Base-by-base conservation (phyloP, 2,888 invertebrate species). In the Prenolepis imparis region DNA sequence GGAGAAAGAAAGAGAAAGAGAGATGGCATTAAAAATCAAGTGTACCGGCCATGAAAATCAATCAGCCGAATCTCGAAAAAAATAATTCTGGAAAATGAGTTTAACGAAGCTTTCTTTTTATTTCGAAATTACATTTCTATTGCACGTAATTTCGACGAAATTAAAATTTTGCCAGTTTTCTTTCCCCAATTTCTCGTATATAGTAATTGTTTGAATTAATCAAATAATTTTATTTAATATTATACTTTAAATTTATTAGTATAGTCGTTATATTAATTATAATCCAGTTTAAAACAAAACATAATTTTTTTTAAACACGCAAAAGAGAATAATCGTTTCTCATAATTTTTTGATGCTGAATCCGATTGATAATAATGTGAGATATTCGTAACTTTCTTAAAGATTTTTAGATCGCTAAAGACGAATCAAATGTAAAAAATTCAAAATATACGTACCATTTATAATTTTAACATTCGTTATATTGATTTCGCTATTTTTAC, bases 41-140 rank as follows among this genome's bases (percentile, higher is more conserved):
- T 68, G 52, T 66, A 52, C 41, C 68, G 28, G n/a, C 24, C 44
- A 21, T 28, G 9, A 85, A 88, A 86, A 82, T 86, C 81, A 84
- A 87, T 84, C 61, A 39, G 44, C 18, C 52, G 24, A 72, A 80
- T 72, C n/a, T 66, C 24, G 66, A 66, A 67, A 48, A 72, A 80
- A 18, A 41, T 36, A 36, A 36, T 4, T 24, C n/a, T 32, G 32
- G 44, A 15, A 12, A 11, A 18, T 39, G 28, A 28, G n/a, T 12
- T 11, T 44, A 32, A 15, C 21, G 9, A 9, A n/a, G 12, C 5
- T 0, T 32, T 41, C 21, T 28, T 48, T 24, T n/a, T 57, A 2
- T 12, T 36, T 70, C 36, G 55, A 9, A 36, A 5, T 70, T n/a
- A 9, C 9, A 1, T 59, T 73, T 59, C 39, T 57, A 72, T 72